Conservation (phyloP, 1,140 invertebrate genomes). For the Varroa destructor region DNA sequence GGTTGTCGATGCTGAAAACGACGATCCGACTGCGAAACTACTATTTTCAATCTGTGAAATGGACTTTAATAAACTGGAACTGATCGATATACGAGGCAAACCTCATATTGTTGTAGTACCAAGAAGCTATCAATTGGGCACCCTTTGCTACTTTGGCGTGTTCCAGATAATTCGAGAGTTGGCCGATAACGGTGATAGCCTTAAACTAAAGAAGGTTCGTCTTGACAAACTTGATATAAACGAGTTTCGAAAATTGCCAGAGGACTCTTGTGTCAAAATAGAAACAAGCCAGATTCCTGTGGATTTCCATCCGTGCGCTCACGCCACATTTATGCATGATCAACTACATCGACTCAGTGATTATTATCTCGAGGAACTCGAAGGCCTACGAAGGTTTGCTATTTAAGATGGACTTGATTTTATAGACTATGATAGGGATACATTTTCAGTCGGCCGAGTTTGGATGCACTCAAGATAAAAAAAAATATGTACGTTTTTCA, state of each 20-base stretch:
- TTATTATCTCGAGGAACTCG: neutral
- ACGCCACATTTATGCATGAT: slow-evolving; percentile 17
- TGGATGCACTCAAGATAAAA: too few species aligned
- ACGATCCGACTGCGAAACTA: slow-evolving; percentile 16
- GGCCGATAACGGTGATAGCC: slow-evolving; percentile 10
- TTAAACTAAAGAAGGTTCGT: slow-evolving; percentile 22
- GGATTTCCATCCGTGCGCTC: slow-evolving; percentile 5
- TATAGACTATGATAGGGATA: too few species aligned
- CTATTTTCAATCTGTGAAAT: slow-evolving; percentile 23
- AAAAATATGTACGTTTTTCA: too few species aligned
- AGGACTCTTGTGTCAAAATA: slow-evolving; percentile 18
- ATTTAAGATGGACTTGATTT: neutral
- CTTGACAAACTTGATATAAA: slow-evolving; percentile 20
- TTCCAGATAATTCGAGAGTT: slow-evolving; percentile 8
- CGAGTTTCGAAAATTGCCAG: slow-evolving; percentile 13
- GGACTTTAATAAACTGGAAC: slow-evolving; percentile 18
- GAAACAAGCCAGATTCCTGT: neutral
- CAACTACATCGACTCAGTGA: slow-evolving; percentile 18
- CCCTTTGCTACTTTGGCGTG: slow-evolving; percentile 4
- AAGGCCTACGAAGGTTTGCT: neutral
- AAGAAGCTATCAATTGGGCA: slow-evolving; percentile 12
- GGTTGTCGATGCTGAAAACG: slow-evolving; percentile 20
- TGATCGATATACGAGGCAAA: slow-evolving; percentile 15
- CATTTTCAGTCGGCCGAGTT: too few species aligned
- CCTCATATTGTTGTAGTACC: slow-evolving; percentile 3